These are phyloP conservation scores for Leptinotarsa peninsularis DNA, from an alignment of 2,888 invertebrate genomes.

Conservation along the genomic window DNA sequence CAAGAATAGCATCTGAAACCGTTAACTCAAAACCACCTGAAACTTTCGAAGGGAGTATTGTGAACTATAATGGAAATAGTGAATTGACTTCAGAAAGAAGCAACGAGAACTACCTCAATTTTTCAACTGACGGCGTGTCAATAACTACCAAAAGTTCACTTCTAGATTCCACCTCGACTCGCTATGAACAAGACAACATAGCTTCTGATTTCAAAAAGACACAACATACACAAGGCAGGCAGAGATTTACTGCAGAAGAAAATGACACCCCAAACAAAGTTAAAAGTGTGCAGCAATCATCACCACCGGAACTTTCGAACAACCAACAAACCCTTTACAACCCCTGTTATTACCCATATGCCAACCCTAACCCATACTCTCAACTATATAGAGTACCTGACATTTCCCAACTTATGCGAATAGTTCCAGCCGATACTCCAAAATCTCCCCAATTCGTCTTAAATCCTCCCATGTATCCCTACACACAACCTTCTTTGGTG, in stretches of 20 bases:
- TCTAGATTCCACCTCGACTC: background rate
- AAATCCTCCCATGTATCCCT: constrained; percentile 55
- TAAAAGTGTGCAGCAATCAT: constrained; percentile 34
- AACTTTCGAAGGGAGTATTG: no score
- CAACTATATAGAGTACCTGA: background rate
- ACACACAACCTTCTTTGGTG: constrained; percentile 41
- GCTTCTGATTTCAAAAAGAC: background rate
- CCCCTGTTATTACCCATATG: constrained; percentile 49
- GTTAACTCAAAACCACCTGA: no score
- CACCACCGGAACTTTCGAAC: constrained; percentile 51
- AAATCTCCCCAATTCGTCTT: constrained; percentile 48
- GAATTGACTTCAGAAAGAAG: no score
- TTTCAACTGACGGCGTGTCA: no score
- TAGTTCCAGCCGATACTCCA: constrained; percentile 36
- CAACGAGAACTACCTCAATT: no score
- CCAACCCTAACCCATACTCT: constrained; percentile 16
- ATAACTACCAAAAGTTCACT: no score
- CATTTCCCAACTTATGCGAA: background rate
- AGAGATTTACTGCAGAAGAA: constrained; percentile 8
- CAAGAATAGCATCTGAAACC: no score
- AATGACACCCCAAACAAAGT: constrained; percentile 39
- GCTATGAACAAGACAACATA: background rate
- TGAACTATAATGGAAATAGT: no score
- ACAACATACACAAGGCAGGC: background rate
- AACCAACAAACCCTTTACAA: constrained; percentile 53